Base-by-base conservation (phyloP, 2,113 vertebrate species). In the Bubo scandiacus region DNA sequence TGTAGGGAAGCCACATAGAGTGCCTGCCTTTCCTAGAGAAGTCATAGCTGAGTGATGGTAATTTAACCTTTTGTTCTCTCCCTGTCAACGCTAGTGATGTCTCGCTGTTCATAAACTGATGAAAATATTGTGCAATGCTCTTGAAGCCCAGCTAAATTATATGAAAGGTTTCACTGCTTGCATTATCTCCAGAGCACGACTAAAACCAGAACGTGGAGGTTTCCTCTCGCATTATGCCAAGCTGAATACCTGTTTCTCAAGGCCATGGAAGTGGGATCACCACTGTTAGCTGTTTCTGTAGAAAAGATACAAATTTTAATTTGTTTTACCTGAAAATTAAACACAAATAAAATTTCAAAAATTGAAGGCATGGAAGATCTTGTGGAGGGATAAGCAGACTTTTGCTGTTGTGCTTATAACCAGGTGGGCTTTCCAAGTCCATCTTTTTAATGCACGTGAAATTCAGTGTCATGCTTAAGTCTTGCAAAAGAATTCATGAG, bases 11-110 rank as follows among this genome's bases (percentile, higher is more conserved):
- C 90, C 94, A 52, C 75, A 52, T 26, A 52, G 75, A 86, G 71
- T 80, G 61, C 47, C 51, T 36, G 67, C 36, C 57, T 86, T 75
- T 54, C 52, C 54, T 63, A 6, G 73, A 88, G 82, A 88, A 97
- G 70, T 81, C 85, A 73, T 61, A 92, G 95, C 81, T 34, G 57
- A 95, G 96, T 38, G 1, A 8, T 8, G 5, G 52, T 82, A 80
- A 74, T 88, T 96, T 93, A 95, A 92, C 93, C 94, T 98, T 96
- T 95, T 85, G 82, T 92, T 96, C 86, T 57, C 26, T 94, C 59
- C 68, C 30, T 15, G 43, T 81, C 57, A 52, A 74, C 18, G 78
- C 84, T 80, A 75, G 86, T 32, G 54, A 55, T 61, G 96, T 81
- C 81, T 80, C 14, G 9, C 62, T 71, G 91, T 75, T 85, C 21